These are phyloP conservation scores for Labeo catla DNA, from an alignment of 2,113 vertebrate species.

Conservation along the genomic window DNA sequence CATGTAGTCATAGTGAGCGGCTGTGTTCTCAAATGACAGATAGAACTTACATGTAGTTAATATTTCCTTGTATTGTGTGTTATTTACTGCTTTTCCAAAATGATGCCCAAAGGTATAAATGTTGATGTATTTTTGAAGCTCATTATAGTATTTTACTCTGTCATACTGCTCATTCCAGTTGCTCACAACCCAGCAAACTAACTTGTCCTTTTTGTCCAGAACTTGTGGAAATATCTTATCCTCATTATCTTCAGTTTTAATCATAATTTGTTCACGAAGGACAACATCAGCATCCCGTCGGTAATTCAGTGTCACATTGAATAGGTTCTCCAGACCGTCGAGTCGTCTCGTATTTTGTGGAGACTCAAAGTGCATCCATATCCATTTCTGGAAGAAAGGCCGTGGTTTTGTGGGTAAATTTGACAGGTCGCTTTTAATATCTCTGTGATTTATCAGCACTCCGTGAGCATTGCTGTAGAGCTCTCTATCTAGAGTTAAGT, in stretches of 20 bases:
- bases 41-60: conserved; percentile 86
- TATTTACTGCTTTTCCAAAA: conserved; percentile 80
- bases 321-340: conserved; percentile 76
- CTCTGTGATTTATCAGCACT: conserved; percentile 83
- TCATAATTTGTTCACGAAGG: conserved; percentile 14
- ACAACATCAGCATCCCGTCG: conserved; percentile 82
- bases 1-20: conserved; percentile 83
- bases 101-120: conserved; percentile 81
- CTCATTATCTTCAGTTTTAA: conserved; percentile 4
- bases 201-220: conserved; percentile 73
- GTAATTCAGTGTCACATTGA: conserved; percentile 85
- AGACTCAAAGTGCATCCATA: conserved; percentile 88
- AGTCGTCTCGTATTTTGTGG: conserved; percentile 80
- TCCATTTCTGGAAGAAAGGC: conserved; percentile 86
- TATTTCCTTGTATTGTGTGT: conserved; percentile 81
- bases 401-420: conserved; percentile 81
- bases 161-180: conserved; percentile 85
- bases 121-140: conserved; percentile 82
- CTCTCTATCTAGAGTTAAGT: conserved; percentile 81
- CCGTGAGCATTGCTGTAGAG: conserved; percentile 81
- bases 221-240: conserved; percentile 65
- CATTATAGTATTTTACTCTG: conserved; percentile 85
- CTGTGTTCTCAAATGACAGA: conserved; percentile 87
- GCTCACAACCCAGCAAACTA: conserved; percentile 87
- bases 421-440: conserved; percentile 82